Evolutionary conservation across 2,113 vertebrate genomes (phyloP).

Genomic region (Alethe diademata): DNA sequence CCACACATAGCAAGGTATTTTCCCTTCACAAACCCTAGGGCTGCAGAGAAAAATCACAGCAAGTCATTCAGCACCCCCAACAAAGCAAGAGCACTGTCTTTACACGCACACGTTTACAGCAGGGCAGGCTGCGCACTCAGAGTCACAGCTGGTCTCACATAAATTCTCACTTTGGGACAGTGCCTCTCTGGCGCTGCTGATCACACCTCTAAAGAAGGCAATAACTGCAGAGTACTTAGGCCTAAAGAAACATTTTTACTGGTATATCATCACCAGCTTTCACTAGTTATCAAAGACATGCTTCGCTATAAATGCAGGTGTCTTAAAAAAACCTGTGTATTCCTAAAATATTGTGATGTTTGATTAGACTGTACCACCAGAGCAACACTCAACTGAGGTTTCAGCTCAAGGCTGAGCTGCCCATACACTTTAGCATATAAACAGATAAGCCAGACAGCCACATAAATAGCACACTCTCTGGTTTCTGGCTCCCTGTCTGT

Average conservation of each 20-base stretch:
- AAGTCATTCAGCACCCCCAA: not conserved
- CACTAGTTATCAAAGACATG: not conserved
- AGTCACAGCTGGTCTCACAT: rapidly evolving
- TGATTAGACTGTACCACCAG: not conserved
- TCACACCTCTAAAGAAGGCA: not conserved
- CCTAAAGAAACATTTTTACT: not conserved
- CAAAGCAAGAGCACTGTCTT: not conserved
- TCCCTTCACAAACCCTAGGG: not conserved
- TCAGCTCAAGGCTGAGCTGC: not conserved
- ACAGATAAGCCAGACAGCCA: not conserved
- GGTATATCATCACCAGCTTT: not conserved
- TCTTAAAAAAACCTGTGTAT: not conserved
- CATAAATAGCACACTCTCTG: not conserved
- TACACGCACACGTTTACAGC: rapidly evolving
- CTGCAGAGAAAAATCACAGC: not conserved
- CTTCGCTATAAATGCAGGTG: not conserved
- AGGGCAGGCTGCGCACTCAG: rapidly evolving
- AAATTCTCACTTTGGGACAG: not conserved
- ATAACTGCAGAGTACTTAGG: not conserved
- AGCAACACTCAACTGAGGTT: not conserved
- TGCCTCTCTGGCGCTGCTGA: not conserved
- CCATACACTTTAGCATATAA: not conserved
- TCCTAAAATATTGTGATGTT: not conserved
- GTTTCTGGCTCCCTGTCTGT: not conserved
- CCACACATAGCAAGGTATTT: rapidly evolving